Evolutionary conservation across 2,797 vertebrate genomes (phyloP).

Genomic region (Yasuhikotakia modesta): DNA sequence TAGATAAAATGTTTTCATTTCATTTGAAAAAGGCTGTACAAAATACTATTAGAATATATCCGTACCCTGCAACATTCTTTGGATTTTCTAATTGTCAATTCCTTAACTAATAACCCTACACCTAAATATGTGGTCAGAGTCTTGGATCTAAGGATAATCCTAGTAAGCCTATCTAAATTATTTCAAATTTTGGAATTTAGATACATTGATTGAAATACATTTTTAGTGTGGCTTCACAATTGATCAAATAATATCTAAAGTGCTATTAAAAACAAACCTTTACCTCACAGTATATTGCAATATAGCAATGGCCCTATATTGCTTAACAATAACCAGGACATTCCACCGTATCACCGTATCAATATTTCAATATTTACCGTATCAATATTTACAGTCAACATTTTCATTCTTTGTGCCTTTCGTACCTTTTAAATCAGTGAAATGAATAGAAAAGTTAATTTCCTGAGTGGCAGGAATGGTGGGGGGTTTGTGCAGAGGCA

Average conservation of each 20-base stretch:
- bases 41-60: too few species aligned
- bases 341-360: too few species aligned
- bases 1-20: neutral
- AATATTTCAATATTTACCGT: neutral
- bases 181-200: too few species aligned
- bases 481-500: conserved; percentile 55
- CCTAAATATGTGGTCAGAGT: too few species aligned
- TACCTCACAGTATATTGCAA: neutral
- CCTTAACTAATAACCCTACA: too few species aligned
- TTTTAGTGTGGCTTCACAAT: neutral
- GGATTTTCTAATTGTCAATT: too few species aligned
- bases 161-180: too few species aligned
- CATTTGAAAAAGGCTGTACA: conserved; percentile 68
- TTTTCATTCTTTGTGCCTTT: too few species aligned
- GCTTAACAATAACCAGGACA: neutral
- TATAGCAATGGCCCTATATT: neutral
- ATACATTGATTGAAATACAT: too few species aligned
- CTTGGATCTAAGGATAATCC: too few species aligned
- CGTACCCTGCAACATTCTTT: too few species aligned
- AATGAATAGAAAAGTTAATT: conserved; percentile 84
- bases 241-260: neutral
- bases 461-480: conserved; percentile 65
- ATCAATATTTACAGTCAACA: too few species aligned
- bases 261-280: neutral
- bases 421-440: conserved; percentile 90